Evolutionary conservation across 37 sponge, comb jelly and placozoan genomes (phyloP), one percentile per base, ranked within the genome.

Genomic region (Ephydatia muelleri): DNA sequence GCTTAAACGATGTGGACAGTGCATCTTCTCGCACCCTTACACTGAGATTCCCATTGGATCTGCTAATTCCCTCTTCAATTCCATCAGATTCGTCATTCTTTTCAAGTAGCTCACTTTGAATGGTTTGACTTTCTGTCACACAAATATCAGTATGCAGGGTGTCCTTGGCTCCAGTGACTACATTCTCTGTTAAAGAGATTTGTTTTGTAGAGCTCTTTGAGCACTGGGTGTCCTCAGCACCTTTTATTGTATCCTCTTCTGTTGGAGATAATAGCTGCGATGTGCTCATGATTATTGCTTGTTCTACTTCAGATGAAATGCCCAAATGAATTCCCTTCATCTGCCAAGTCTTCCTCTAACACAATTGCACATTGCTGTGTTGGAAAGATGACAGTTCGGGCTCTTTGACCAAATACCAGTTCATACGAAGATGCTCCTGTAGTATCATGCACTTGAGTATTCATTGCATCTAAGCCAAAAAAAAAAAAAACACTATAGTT

Each of bases 391-490:
- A 76, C 77, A 13, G 64, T 48, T 77, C 64, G 38, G 43, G 78
- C 47, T 38, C 43, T 77, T 29, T 48, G 78, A 21, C 57, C 57
- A 57, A 57, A 57, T 57, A 57, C 57, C 57, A 57, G 57, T 11
- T 57, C 57, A 57, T 25, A 40, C 78, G 47, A 76, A 36, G 27
- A 37, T 40, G n/a, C n/a, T n/a, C n/a, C n/a, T n/a, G n/a, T n/a
- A n/a, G n/a, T n/a, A 21, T 76, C 40, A 3, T 76, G 77, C 38
- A 76, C 77, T 76, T n/a, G 77, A 14, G 77, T 76, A n/a, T 76
- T 76, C 43, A 76, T 37, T 36, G 40, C 77, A 76, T 76, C 77
- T 76, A 35, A 16, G 23, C 38, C 11, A 2, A 76, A 26, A 23
- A 26, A 39, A 3, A 74, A 9, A 43, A 21, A 14, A 19, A 57